A percentile compares a stretch with the other conserved stretches of the same genome.
phyloP scores from a whole-genome alignment of 2,113 vertebrate species.

The Bujurquina vittata region DNA sequence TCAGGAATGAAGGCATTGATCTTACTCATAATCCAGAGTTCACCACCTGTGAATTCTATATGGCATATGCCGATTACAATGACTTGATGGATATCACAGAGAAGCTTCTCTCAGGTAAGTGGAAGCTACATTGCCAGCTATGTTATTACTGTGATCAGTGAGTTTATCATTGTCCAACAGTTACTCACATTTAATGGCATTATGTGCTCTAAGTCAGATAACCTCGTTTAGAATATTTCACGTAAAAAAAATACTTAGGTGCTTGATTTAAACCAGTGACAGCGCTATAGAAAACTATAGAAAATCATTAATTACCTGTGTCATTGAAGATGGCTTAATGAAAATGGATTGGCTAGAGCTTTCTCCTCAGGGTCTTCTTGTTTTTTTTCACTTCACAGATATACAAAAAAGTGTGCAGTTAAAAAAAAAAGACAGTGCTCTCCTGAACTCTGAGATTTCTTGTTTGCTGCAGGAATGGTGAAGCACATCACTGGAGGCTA shows the following conservation, averaged over 20 bases:
- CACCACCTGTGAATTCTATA: conserved; percentile 99
- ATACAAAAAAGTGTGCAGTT: too few species aligned
- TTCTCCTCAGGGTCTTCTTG: background rate
- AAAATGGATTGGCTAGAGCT: background rate
- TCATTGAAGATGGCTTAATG: background rate
- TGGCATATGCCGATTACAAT: conserved; percentile 97
- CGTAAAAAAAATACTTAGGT: background rate
- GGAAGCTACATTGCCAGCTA: background rate
- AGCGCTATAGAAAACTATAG: background rate
- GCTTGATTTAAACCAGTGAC: background rate
- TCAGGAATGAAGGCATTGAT: conserved; percentile 98
- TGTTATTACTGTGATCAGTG: background rate
- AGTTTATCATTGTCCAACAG: background rate
- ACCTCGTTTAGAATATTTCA: background rate
- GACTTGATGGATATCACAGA: conserved; percentile 98
- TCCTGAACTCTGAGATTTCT: background rate
- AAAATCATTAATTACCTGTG: background rate
- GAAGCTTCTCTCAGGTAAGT: conserved; percentile 91
- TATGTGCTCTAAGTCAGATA: background rate
- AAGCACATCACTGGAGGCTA: conserved; percentile 91
- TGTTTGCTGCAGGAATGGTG: conserved; percentile 88
- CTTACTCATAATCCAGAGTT: conserved; percentile 98
- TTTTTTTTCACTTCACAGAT: background rate
- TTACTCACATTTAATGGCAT: background rate
- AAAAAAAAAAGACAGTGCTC: too few species aligned